phyloP scores from a whole-genome alignment of 2,888 invertebrate species.

The Nomada goodeniana region DNA sequence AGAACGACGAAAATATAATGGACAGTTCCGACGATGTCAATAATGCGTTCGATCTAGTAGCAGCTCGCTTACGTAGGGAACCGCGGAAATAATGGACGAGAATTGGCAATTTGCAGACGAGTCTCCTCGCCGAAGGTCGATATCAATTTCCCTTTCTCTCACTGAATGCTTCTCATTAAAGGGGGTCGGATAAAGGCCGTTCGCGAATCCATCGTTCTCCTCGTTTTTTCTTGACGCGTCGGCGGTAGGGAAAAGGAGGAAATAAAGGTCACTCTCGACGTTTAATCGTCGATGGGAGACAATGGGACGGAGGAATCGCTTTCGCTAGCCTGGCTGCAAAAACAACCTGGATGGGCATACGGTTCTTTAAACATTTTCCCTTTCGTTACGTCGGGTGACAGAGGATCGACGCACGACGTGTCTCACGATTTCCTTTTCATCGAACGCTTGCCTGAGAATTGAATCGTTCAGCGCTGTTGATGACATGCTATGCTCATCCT shows the following conservation, averaged over 20 bases:
- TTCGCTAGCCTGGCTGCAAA: not conserved
- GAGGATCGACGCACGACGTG: not conserved
- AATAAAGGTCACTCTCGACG: not conserved
- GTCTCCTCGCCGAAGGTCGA: slow-evolving; percentile 29
- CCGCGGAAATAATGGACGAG: slow-evolving; percentile 16
- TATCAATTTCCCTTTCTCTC: slow-evolving; percentile 56
- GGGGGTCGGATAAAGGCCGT: slow-evolving; percentile 46
- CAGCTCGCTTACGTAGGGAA: not conserved
- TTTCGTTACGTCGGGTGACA: not conserved
- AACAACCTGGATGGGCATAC: not conserved
- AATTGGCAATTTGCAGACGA: slow-evolving; percentile 36
- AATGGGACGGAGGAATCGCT: slow-evolving; percentile 10
- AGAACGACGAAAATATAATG: not conserved
- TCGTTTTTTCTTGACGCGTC: not conserved
- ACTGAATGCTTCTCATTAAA: slow-evolving; percentile 48
- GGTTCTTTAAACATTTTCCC: not conserved
- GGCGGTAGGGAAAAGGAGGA: not conserved
- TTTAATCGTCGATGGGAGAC: slow-evolving; percentile 9
- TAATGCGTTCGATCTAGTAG: not conserved
- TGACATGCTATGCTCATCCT: no score
- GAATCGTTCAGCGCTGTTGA: not conserved
- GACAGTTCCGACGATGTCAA: not conserved
- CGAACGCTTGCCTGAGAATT: not conserved
- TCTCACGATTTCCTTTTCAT: not conserved
- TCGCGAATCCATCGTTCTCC: not conserved